Base-by-base conservation (phyloP, 2,888 invertebrate genomes). In the Syrista parreyssii region DNA sequence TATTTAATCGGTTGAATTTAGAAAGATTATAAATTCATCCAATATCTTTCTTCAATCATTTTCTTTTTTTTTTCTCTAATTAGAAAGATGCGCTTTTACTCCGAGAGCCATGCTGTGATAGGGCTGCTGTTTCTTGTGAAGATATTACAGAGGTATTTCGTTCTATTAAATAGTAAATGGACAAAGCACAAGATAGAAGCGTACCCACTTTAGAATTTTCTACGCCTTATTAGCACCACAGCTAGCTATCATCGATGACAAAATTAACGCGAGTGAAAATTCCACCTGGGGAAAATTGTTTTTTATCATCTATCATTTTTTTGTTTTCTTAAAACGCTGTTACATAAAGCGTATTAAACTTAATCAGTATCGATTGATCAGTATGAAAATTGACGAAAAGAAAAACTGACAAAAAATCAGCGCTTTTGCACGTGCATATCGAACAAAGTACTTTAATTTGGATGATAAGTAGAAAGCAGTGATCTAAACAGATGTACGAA, bases 341-440 rank as follows among this genome's bases (percentile, higher is more conserved):
- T 34, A 34, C 34, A 55, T 23, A 55, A 55, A 23, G 55, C 55
- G 23, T 71, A 9, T 71, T 86, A 83, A 84, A 89, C 86, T 88
- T 86, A 89, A 89, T 88, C 89, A 89, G 90, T 89, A 90, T 89
- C 89, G 85, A 88, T 87, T 81, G n/a, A 84, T 84, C 89, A 90
- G 89, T 90, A 89, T 89, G 84, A 68, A 68, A 40, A 72, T 32
- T 40, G 6, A 36, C 15, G 12, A 76, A 12, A 36, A 12, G 35
- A 40, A n/a, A 73, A 76, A 35, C 30, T 68, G 34, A 75, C 69
- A 82, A 82, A 82, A 82, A 82, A 81, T 83, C 12, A 9, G 32
- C 80, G 83, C 85, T 86, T 83, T 83, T 83, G 82, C 88, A 85
- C 85, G 81, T 83, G 87, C 87, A 86, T 85, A 86, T 85, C 84